Conservation (phyloP, 2,888 invertebrate species). For the Athetis lepigone region DNA sequence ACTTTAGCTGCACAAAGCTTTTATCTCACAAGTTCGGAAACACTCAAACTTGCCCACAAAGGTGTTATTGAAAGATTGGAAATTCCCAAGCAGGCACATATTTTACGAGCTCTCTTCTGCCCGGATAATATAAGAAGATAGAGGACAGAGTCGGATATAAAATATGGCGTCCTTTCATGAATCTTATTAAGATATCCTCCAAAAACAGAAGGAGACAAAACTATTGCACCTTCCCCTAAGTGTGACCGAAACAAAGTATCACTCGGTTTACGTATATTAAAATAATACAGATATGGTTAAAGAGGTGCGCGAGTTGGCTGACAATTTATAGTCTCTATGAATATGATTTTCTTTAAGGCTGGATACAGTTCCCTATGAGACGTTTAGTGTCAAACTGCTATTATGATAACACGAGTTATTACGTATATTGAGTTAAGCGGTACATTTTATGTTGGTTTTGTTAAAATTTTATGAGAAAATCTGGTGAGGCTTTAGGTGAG, state of each 20-base stretch:
- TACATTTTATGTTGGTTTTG: slow-evolving; percentile 19
- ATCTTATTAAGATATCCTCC: slow-evolving; percentile 95
- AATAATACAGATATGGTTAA: slow-evolving; percentile 89
- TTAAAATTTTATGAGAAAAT: neutral
- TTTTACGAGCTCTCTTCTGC: slow-evolving; percentile 87
- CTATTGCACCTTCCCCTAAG: slow-evolving; percentile 59
- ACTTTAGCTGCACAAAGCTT: slow-evolving; percentile 57
- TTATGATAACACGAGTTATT: slow-evolving; percentile 66
- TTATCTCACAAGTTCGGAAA: slow-evolving; percentile 75
- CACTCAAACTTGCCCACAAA: slow-evolving; percentile 80
- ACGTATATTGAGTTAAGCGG: slow-evolving; percentile 46
- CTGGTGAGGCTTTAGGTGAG: too few species aligned
- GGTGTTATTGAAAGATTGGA: slow-evolving; percentile 90
- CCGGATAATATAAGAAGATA: slow-evolving; percentile 91
- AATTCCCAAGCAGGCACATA: slow-evolving; percentile 90
- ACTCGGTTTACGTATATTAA: slow-evolving; percentile 89
- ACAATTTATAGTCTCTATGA: slow-evolving; percentile 89
- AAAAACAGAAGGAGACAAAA: slow-evolving; percentile 87
- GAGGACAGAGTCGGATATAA: slow-evolving; percentile 93
- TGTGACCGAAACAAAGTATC: slow-evolving; percentile 69
- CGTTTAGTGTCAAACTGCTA: slow-evolving; percentile 78
- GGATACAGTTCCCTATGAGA: slow-evolving; percentile 83
- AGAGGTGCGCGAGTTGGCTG: slow-evolving; percentile 83
- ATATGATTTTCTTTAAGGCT: slow-evolving; percentile 89
- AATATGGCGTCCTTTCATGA: slow-evolving; percentile 96